Evolutionary conservation across 64 coral and sea anemone species (phyloP).

Genomic region (Trachythela sp.): DNA sequence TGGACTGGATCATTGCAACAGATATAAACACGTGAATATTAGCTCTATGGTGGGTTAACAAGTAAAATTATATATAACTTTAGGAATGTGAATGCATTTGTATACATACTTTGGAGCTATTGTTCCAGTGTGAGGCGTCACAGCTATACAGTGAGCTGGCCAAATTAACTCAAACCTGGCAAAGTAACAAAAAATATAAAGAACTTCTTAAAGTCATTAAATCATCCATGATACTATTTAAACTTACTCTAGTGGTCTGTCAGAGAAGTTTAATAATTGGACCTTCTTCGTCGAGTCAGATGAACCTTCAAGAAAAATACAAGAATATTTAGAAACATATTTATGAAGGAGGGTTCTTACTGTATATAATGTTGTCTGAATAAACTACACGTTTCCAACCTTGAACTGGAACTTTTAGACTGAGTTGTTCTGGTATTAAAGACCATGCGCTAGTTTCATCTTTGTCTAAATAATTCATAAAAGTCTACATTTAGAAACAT

Average conservation of each 20-base stretch:
- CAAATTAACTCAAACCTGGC: conserved; percentile 94
- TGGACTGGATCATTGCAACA: not conserved
- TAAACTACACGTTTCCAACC: conserved; percentile 37
- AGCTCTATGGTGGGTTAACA: too few relatives aligned
- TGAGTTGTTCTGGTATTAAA: conserved; percentile 81
- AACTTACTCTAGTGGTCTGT: conserved; percentile 71
- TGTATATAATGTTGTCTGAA: not conserved
- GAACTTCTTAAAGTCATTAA: not conserved
- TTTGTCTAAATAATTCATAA: conserved; percentile 27
- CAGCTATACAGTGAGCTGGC: conserved; percentile 76
- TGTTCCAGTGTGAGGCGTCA: conserved; percentile 84
- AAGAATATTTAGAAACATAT: too few relatives aligned
- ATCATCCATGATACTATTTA: not conserved
- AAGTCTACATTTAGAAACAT: too few relatives aligned
- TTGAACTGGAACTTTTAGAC: conserved; percentile 61
- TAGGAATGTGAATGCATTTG: too few relatives aligned
- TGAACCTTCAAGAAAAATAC: conserved; percentile 23
- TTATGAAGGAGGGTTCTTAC: too few relatives aligned
- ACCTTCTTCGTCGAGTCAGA: conserved; percentile 62
- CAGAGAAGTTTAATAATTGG: conserved; percentile 79
- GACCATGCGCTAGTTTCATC: conserved; percentile 53
- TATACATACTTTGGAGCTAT: conserved; percentile 70
- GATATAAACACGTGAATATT: too few relatives aligned
- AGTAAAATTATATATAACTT: not conserved
- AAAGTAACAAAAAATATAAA: not conserved